Percentiles rank a stretch among this genome's conserved stretches.
phyloP scores from a whole-genome alignment of 2,888 invertebrate genomes.

The Cheilosia pagana region DNA sequence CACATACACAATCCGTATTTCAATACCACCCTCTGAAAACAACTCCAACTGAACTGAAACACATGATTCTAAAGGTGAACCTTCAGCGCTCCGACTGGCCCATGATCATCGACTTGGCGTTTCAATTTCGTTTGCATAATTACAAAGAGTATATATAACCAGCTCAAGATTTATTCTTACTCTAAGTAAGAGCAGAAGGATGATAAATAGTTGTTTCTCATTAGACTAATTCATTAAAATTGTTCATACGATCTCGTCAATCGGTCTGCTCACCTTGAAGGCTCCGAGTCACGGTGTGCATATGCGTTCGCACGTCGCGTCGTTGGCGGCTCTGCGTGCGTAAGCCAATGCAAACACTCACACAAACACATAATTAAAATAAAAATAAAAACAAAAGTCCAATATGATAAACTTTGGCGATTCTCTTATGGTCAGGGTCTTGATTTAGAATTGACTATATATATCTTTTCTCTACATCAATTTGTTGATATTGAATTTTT shows the following conservation, averaged over 20 bases:
- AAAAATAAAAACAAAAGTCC: conserved; percentile 14
- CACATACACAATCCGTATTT: neutral
- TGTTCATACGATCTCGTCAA: conserved; percentile 23
- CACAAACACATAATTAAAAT: neutral
- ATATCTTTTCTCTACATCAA: conserved; percentile 19
- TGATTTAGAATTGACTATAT: conserved; percentile 56
- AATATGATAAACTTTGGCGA: conserved; percentile 47
- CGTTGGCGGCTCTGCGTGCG: conserved; percentile 35
- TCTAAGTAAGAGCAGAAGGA: conserved; percentile 3
- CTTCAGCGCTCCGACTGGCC: neutral
- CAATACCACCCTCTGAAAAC: neutral
- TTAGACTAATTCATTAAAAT: conserved; percentile 39
- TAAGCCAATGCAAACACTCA: conserved; percentile 18
- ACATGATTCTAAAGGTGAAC: conserved; percentile 1
- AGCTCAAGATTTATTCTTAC: conserved; percentile 11
- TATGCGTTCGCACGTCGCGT: conserved; percentile 21
- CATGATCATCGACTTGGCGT: neutral
- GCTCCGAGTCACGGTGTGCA: conserved; percentile 41
- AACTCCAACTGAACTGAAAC: neutral
- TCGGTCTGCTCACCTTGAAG: conserved; percentile 60
- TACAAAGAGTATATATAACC: conserved; percentile 2
- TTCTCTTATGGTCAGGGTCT: conserved; percentile 68
- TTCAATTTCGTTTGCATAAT: neutral
- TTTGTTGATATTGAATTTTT: conserved; percentile 41
- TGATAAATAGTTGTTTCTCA: conserved; percentile 27